Percentiles rank a stretch among this genome's conserved stretches.
Evolutionary conservation across 2,888 invertebrate species (phyloP).

Genomic region (Eucera pruinosa): DNA sequence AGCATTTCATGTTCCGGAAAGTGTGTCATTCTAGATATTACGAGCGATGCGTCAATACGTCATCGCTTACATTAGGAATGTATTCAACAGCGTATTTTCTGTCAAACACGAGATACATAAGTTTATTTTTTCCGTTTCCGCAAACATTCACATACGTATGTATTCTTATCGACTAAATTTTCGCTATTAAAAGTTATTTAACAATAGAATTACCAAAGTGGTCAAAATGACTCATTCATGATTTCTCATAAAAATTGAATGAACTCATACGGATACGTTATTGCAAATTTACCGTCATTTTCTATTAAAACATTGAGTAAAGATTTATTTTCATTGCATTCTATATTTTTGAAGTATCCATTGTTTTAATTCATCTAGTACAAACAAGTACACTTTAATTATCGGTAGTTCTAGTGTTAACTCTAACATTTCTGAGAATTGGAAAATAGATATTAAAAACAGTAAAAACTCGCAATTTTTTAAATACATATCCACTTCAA

Average conservation of each 20-base stretch:
- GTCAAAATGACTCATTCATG: no score
- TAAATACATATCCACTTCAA: not conserved
- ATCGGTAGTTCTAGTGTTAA: no score
- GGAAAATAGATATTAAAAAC: no score
- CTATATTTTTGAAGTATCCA: no score
- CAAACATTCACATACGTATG: not conserved
- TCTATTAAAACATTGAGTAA: no score
- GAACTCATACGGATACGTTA: no score
- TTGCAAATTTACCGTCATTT: no score
- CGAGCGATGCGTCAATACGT: not conserved
- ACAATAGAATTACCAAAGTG: not conserved
- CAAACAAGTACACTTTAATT: no score
- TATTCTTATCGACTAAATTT: not conserved
- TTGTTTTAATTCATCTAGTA: no score
- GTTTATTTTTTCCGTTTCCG: not conserved
- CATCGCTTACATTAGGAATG: conserved; percentile 15
- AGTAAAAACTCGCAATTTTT: not conserved
- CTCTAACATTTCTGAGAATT: no score
- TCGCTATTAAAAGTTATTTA: not conserved
- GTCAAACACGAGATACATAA: not conserved
- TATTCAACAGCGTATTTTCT: conserved; percentile 8
- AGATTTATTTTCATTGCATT: no score
- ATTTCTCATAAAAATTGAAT: no score
- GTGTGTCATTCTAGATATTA: conserved; percentile 8
- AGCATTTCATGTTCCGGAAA: not conserved